Percentiles rank a stretch among this genome's conserved stretches.
These are phyloP conservation scores for Turritopsis dohrnii DNA, from an alignment of 30 jellyfish, hydroid and myxozoan species.

Conservation along the genomic window DNA sequence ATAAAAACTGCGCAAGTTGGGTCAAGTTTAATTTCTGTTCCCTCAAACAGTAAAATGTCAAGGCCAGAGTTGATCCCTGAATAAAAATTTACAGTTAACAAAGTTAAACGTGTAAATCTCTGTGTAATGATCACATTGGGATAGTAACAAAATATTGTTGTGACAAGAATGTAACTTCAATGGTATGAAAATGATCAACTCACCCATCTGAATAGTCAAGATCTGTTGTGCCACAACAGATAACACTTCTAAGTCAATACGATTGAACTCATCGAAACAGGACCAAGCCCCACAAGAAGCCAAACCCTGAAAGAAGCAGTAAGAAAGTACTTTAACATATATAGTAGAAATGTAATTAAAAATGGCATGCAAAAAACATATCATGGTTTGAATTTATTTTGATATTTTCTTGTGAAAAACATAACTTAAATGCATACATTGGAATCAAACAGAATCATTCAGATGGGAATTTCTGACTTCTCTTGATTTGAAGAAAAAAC, in stretches of 20 bases:
- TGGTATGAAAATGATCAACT: not conserved
- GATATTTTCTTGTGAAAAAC: too few relatives aligned
- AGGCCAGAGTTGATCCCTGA: conserved; percentile 89
- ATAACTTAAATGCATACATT: not conserved
- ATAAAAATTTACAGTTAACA: not conserved
- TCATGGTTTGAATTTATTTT: too few relatives aligned
- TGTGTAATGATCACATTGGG: not conserved
- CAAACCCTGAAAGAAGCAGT: conserved; percentile 59
- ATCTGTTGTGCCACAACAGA: conserved; percentile 98
- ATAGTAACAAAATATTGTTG: not conserved
- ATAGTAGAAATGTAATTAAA: not conserved
- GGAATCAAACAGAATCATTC: too few relatives aligned
- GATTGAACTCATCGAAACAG: conserved; percentile 96
- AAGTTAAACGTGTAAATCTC: too few relatives aligned
- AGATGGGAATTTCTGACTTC: too few relatives aligned
- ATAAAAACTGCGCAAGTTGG: conserved; percentile 96
- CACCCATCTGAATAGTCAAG: conserved; percentile 91
- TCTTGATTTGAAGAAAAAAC: not conserved
- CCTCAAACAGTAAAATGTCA: conserved; percentile 86
- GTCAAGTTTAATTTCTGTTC: conserved; percentile 83
- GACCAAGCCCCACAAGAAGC: conserved; percentile 99
- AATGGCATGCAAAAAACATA: not conserved
- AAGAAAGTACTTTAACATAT: not conserved
- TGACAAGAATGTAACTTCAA: too few relatives aligned
- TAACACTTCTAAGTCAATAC: conserved; percentile 87